phyloP scores from a whole-genome alignment of 1,140 invertebrate species.

The Mylabris phalerata region DNA sequence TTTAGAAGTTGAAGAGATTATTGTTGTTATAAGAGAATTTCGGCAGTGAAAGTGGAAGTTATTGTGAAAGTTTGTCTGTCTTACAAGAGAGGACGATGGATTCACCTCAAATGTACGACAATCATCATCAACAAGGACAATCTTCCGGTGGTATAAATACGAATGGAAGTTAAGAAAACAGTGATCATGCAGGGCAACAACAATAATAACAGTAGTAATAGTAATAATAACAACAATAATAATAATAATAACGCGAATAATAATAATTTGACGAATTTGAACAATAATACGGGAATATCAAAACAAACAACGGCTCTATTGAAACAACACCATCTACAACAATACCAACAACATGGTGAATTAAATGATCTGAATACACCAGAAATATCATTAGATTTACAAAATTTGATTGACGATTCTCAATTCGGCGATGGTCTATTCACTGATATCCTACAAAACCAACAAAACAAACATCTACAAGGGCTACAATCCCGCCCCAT shows the following conservation, averaged over 20 bases:
- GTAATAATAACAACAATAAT: conserved; percentile 38
- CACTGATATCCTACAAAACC: conserved; percentile 68
- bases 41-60: conserved; percentile 34
- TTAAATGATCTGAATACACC: conserved; percentile 80
- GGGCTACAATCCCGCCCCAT: conserved; percentile 44
- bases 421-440: conserved; percentile 79
- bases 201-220: conserved; percentile 37
- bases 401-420: conserved; percentile 79
- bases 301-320: conserved; percentile 39
- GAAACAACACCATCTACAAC: conserved; percentile 49
- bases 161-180: conserved; percentile 38
- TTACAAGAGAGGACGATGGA: conserved; percentile 46
- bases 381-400: conserved; percentile 81
- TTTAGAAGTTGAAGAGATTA: not conserved
- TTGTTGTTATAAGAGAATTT: conserved; percentile 16
- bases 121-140: conserved; percentile 44
- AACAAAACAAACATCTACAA: conserved; percentile 46
- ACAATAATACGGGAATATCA: conserved; percentile 41
- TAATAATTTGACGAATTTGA: conserved; percentile 35
- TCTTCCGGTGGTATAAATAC: conserved; percentile 32
- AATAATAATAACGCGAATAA: conserved; percentile 12
- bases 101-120: conserved; percentile 66
- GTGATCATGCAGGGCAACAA: conserved; percentile 42
- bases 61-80: conserved; percentile 31
- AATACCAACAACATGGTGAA: conserved; percentile 66